Evolutionary conservation across 2,113 vertebrate species (phyloP).

Genomic region (Prunella himalayana): DNA sequence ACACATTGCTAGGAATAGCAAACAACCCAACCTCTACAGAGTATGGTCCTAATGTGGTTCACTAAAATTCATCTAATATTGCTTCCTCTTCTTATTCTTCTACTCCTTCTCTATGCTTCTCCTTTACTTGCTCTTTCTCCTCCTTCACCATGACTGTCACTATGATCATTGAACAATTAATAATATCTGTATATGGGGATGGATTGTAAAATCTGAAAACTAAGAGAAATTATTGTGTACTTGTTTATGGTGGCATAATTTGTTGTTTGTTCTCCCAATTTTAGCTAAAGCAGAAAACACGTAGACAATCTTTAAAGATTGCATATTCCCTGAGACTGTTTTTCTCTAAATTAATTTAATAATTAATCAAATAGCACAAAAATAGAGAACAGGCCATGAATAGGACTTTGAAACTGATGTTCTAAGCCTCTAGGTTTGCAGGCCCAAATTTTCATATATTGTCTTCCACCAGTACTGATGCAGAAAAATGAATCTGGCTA

Average conservation of each 20-base stretch:
- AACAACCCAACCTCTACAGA: accelerated
- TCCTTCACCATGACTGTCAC: not conserved
- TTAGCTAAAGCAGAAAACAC: not conserved
- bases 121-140: not conserved
- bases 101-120: not conserved
- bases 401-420: not conserved
- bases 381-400: not conserved
- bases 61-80: not conserved
- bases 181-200: not conserved
- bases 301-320: not conserved
- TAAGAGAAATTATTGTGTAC: not conserved
- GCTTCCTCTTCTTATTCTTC: too few species aligned
- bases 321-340: not conserved
- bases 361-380: not conserved
- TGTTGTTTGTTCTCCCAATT: not conserved
- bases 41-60: not conserved
- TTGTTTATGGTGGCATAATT: not conserved
- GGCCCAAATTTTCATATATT: not conserved
- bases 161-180: not conserved
- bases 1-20: not conserved
- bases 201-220: not conserved
- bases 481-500: not conserved
- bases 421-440: not conserved
- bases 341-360: not conserved
- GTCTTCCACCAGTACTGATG: not conserved